Conservation (phyloP, 1,140 invertebrate species). For the Colletes gigas region DNA sequence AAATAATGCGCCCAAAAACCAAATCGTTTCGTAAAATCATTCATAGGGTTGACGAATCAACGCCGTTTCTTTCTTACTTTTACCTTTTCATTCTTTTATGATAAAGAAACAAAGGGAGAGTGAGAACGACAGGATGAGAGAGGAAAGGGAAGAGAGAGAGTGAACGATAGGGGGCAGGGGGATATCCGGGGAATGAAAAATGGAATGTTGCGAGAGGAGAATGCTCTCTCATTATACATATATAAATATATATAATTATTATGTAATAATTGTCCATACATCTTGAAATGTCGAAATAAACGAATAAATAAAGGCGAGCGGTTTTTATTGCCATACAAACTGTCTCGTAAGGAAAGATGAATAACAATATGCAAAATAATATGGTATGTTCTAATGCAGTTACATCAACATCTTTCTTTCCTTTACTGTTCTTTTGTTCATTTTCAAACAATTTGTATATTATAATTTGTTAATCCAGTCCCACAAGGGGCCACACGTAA, state of each 20-base stretch:
- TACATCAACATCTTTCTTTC: no score
- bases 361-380: not conserved
- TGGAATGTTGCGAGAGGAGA: constrained; percentile 60
- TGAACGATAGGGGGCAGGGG: constrained; percentile 47
- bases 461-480: no score
- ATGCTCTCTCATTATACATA: constrained; percentile 72
- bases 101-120: constrained; percentile 34
- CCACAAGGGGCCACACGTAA: no score
- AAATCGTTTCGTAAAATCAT: constrained; percentile 78
- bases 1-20: constrained; percentile 70
- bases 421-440: no score
- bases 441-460: no score
- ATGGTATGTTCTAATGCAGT: no score
- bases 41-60: constrained; percentile 64
- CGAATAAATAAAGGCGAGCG: constrained; percentile 72
- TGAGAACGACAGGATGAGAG: constrained; percentile 19
- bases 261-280: constrained; percentile 81
- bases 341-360: not conserved
- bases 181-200: not conserved
- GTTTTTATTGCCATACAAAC: not conserved
- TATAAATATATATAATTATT: constrained; percentile 81
- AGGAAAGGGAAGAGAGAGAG: constrained; percentile 42
- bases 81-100: constrained; percentile 43
- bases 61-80: constrained; percentile 47
- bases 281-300: constrained; percentile 81